These are phyloP conservation scores for Glareola pratincola DNA, from an alignment of 2,113 vertebrate species.

Conservation along the genomic window DNA sequence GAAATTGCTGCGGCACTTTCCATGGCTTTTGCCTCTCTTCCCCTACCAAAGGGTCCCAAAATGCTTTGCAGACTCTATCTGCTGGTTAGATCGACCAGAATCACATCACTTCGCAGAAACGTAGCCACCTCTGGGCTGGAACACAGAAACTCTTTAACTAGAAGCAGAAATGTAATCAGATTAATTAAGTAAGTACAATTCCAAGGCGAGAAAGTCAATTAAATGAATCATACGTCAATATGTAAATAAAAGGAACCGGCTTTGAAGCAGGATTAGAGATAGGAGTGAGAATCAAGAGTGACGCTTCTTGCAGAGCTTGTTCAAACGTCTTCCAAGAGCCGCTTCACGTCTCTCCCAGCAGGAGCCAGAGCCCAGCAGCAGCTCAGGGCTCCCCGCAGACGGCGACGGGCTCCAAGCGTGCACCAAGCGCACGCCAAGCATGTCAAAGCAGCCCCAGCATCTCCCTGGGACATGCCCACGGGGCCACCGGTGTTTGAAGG, in stretches of 20 bases:
- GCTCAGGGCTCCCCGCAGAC: rapidly evolving
- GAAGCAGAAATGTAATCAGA: slow-evolving; percentile 47
- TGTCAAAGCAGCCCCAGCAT: neutral
- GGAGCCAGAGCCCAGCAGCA: neutral
- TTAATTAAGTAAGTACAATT: slow-evolving; percentile 67
- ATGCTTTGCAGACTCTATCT: slow-evolving; percentile 36
- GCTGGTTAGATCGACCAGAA: neutral
- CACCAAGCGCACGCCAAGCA: rapidly evolving
- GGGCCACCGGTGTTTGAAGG: neutral
- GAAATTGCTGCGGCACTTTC: slow-evolving; percentile 54
- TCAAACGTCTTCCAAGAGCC: neutral
- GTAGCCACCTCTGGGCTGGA: slow-evolving; percentile 6
- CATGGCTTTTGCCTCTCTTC: neutral
- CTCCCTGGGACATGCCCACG: rapidly evolving
- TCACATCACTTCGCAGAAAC: neutral
- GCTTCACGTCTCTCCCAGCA: rapidly evolving
- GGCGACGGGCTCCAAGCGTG: rapidly evolving
- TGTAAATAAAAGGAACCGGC: slow-evolving; percentile 28
- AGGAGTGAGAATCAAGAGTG: neutral
- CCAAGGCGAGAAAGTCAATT: slow-evolving; percentile 54
- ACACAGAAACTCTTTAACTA: neutral
- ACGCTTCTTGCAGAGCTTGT: neutral
- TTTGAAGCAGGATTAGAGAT: slow-evolving; percentile 50
- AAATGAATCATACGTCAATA: slow-evolving; percentile 25
- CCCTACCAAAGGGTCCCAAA: neutral